These are phyloP conservation scores for Lineus longissimus DNA, from an alignment of 1,140 invertebrate species.

Conservation along the genomic window DNA sequence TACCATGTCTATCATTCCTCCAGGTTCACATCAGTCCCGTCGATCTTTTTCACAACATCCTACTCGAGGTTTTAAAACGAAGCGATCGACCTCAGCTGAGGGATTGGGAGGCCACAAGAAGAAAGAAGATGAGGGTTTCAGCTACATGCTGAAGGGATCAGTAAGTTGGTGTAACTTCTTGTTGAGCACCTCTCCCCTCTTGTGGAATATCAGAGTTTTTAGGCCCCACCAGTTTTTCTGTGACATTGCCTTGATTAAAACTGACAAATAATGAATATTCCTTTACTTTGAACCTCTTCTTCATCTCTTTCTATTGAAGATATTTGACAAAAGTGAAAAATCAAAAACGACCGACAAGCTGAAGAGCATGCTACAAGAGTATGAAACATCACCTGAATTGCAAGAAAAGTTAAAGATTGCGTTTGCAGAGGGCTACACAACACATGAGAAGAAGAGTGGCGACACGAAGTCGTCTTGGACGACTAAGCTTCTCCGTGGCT, in stretches of 20 bases:
- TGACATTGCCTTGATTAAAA: too few species aligned
- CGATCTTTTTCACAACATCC: not conserved
- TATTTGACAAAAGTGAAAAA: not conserved
- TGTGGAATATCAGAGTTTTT: too few species aligned
- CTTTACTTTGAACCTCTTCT: too few species aligned
- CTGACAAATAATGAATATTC: too few species aligned
- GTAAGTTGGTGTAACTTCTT: too few species aligned
- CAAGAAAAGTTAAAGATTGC: constrained; percentile 54
- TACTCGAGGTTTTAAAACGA: constrained; percentile 1
- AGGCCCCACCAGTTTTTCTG: too few species aligned
- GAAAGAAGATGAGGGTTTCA: too few species aligned
- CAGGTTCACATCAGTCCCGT: too few species aligned
- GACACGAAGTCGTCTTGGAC: not conserved
- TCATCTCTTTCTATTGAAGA: too few species aligned
- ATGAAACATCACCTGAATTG: not conserved
- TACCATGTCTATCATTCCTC: too few species aligned
- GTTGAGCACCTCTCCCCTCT: too few species aligned
- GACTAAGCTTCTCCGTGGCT: constrained; percentile 17
- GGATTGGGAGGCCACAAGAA: not conserved
- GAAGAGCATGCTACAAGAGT: constrained; percentile 6
- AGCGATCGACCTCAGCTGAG: not conserved
- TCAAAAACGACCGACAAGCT: constrained; percentile 4
- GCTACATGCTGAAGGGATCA: too few species aligned
- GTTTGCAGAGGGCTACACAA: constrained; percentile 84
- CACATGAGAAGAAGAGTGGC: constrained; percentile 37